Evolutionary conservation across 1,140 invertebrate genomes (phyloP).

Genomic region (Apis laboriosa): DNA sequence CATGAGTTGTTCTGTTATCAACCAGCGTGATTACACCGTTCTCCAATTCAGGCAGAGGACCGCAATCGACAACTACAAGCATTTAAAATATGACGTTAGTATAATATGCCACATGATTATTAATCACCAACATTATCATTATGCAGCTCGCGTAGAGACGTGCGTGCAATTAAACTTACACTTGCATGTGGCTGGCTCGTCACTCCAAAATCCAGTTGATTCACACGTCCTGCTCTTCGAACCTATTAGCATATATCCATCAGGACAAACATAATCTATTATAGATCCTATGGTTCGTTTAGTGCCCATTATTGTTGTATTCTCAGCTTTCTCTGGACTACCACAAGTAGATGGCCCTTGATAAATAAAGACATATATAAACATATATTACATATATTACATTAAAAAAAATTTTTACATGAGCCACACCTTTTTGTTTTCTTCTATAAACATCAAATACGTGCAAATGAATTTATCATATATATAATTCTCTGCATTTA

Average conservation of each 20-base stretch:
- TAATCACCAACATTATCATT: neutral
- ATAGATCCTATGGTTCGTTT: conserved; percentile 86
- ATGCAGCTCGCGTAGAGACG: neutral
- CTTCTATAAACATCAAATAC: neutral
- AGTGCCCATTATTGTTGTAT: conserved; percentile 89
- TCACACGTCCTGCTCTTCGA: conserved; percentile 86
- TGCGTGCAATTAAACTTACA: conserved; percentile 83
- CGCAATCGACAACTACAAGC: conserved; percentile 90
- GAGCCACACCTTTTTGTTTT: neutral
- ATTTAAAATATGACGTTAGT: conserved; percentile 10
- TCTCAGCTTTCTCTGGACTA: conserved; percentile 91
- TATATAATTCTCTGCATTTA: neutral
- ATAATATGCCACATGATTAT: neutral
- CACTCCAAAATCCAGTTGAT: conserved; percentile 90
- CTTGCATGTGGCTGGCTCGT: conserved; percentile 89
- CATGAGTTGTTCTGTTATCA: conserved; percentile 88
- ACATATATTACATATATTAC: neutral
- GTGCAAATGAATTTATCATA: neutral
- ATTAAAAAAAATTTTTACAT: neutral
- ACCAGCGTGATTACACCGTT: conserved; percentile 87
- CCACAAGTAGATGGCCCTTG: conserved; percentile 91
- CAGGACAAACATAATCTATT: conserved; percentile 90
- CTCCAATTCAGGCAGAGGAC: conserved; percentile 85
- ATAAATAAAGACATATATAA: neutral
- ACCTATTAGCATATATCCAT: conserved; percentile 91